phyloP scores from a whole-genome alignment of 2,113 vertebrate genomes.

The Cyanoramphus novaezelandiae region DNA sequence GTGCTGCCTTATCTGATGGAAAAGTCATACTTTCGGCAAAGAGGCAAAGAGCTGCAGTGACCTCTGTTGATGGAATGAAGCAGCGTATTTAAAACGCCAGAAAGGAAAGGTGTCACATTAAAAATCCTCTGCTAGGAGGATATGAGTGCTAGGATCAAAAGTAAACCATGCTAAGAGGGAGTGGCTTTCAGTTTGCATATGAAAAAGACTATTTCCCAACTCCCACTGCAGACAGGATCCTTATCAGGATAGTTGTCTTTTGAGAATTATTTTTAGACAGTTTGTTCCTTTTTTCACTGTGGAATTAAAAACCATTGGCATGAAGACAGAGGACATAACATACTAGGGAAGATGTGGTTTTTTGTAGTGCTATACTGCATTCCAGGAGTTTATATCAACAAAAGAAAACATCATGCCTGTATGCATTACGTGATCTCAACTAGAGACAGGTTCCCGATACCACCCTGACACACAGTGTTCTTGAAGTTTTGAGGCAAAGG shows the following conservation, averaged over 20 bases:
- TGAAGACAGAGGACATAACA: not conserved
- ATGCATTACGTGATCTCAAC: not conserved
- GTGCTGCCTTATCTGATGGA: not conserved
- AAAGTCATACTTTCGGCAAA: not conserved
- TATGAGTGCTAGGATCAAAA: not conserved
- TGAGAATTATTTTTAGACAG: not conserved
- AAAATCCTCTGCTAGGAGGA: not conserved
- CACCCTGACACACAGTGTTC: not conserved
- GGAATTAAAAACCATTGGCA: not conserved
- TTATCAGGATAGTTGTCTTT: not conserved
- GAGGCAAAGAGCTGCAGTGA: conserved; percentile 67
- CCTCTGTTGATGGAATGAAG: conserved; percentile 76
- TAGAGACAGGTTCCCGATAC: not conserved
- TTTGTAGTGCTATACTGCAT: not conserved
- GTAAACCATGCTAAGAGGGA: not conserved
- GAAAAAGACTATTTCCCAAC: not conserved
- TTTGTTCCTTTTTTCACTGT: not conserved
- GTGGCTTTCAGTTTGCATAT: not conserved
- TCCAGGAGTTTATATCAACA: not conserved
- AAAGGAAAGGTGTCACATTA: not conserved
- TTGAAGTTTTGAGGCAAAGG: conserved; percentile 22
- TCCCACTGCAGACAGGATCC: not conserved
- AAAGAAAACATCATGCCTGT: not conserved
- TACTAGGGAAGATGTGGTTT: not conserved
- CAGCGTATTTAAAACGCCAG: conserved; percentile 10